A percentile compares a stretch with the other conserved stretches of the same genome.
Conservation (phyloP, 2,113 vertebrate genomes). For the Myanophis thanlyinensis region DNA sequence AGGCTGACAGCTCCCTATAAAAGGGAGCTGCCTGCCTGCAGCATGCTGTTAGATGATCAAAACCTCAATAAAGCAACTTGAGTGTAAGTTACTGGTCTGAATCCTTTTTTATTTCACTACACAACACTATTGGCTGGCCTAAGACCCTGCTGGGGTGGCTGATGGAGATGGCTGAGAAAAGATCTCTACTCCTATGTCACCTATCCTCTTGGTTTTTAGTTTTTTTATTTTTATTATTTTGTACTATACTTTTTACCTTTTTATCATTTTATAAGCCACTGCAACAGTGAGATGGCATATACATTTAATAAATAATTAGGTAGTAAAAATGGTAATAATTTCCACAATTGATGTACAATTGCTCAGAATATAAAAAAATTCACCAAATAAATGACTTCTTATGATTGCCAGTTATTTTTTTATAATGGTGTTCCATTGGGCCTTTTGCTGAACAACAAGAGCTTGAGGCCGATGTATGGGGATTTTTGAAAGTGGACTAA, state of each 20-base stretch:
- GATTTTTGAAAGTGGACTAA: not conserved
- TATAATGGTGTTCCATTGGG: not conserved
- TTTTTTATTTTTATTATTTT: not conserved
- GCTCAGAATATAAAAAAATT: not conserved
- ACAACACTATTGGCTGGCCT: too few species aligned
- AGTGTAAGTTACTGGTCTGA: too few species aligned
- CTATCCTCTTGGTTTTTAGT: not conserved
- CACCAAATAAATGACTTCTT: not conserved
- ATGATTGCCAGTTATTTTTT: not conserved
- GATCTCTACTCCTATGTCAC: not conserved
- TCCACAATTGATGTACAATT: not conserved
- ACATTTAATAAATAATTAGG: not conserved
- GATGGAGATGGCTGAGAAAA: not conserved
- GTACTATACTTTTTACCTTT: not conserved
- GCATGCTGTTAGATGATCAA: too few species aligned
- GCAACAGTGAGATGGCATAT: not conserved
- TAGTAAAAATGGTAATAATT: not conserved
- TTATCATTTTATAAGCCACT: not conserved
- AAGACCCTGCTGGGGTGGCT: not conserved
- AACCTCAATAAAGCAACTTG: too few species aligned
- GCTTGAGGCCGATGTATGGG: not conserved
- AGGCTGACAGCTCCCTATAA: too few species aligned
- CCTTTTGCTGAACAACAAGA: not conserved
- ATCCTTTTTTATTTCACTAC: too few species aligned
- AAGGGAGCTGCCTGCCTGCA: too few species aligned